These are phyloP conservation scores for Porites divaricata DNA, from an alignment of 92 coral and sea anemone species.

Conservation along the genomic window DNA sequence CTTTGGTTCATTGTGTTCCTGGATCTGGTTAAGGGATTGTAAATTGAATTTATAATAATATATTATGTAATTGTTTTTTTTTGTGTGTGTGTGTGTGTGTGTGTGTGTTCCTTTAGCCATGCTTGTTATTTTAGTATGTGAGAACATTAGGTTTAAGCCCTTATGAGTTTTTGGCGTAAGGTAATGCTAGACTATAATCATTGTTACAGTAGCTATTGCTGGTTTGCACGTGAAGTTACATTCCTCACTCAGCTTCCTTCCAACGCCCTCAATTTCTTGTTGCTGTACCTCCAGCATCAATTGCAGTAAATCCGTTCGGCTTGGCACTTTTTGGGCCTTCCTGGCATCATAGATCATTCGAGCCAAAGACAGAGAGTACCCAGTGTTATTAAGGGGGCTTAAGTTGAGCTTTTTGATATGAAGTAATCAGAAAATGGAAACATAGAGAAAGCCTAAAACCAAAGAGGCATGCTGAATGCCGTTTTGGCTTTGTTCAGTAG, in stretches of 20 bases:
- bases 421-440: slow-evolving; percentile 57
- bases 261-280: slow-evolving; percentile 25
- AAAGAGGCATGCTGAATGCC: too few relatives aligned
- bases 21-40: too few relatives aligned
- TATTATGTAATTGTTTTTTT: too few relatives aligned
- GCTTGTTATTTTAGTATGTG: too few relatives aligned
- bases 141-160: too few relatives aligned
- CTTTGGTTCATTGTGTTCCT: too few relatives aligned
- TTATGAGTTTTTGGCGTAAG: too few relatives aligned
- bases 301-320: slow-evolving; percentile 67
- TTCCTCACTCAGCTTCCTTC: slow-evolving; percentile 55
- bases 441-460: slow-evolving; percentile 50
- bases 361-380: slow-evolving; percentile 55
- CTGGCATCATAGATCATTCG: slow-evolving; percentile 53
- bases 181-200: too few relatives aligned
- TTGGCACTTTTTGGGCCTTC: slow-evolving; percentile 34
- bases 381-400: slow-evolving; percentile 11
- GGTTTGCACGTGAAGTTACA: not conserved
- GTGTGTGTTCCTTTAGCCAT: too few relatives aligned
- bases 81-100: too few relatives aligned
- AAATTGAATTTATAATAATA: too few relatives aligned
- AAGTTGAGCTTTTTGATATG: slow-evolving; percentile 26
- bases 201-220: too few relatives aligned
- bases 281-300: slow-evolving; percentile 65
- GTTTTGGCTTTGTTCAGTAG: slow-evolving; percentile 22